These are phyloP conservation scores for Nilaparvata lugens DNA, from an alignment of 1,140 invertebrate species.

Conservation along the genomic window DNA sequence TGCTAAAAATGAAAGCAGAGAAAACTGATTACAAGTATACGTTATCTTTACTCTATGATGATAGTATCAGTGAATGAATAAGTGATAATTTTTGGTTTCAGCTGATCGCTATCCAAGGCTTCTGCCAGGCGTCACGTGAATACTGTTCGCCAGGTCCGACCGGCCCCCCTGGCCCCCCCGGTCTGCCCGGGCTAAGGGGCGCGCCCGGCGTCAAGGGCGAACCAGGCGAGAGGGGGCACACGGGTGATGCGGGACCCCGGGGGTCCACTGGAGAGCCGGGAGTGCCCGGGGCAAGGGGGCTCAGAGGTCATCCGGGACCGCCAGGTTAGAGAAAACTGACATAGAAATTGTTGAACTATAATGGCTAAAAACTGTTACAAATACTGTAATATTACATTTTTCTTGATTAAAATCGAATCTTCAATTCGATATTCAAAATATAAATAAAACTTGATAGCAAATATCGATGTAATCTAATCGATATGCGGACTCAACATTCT, in stretches of 20 bases:
- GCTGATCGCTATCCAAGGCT: constrained; percentile 61
- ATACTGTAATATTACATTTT: no score
- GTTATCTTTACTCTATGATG: not conserved
- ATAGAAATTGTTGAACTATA: no score
- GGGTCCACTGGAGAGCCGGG: constrained; percentile 49
- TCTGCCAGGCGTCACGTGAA: constrained; percentile 63
- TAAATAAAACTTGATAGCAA: no score
- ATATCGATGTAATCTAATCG: no score
- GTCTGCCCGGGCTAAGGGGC: constrained; percentile 45
- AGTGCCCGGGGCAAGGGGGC: constrained; percentile 45
- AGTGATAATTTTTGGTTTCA: constrained; percentile 29
- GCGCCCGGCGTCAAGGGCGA: constrained; percentile 38
- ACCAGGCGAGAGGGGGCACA: constrained; percentile 39
- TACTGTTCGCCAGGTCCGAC: constrained; percentile 68
- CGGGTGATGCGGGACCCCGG: constrained; percentile 41
- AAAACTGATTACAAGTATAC: no score
- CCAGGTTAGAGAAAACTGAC: constrained; percentile 46
- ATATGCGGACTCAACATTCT: no score
- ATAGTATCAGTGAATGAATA: not conserved
- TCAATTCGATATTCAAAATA: no score
- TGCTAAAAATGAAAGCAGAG: no score
- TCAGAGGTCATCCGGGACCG: constrained; percentile 45
- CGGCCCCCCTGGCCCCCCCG: constrained; percentile 51
- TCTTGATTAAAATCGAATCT: no score
- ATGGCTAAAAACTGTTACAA: no score